Evolutionary conservation across 1,140 invertebrate species (phyloP), one percentile per base, ranked within the genome.

Genomic region (Acromyrmex echinatior): DNA sequence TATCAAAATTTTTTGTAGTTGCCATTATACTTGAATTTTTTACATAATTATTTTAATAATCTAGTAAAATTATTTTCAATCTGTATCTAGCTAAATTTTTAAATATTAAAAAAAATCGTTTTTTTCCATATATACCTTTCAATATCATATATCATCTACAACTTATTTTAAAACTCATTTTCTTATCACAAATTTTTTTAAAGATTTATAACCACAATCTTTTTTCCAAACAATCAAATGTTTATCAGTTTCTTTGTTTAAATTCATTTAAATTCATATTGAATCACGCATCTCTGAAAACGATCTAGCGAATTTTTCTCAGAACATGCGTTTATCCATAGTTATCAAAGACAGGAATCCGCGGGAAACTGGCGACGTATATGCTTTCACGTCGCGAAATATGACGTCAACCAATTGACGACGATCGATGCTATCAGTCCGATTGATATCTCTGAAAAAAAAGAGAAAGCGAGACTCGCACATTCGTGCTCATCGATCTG

Each of bases 341-440:
- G 49, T 56, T 66, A 63, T 81, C 78, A 70, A 73, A 77, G 45
- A 73, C 45, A 85, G 25, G 18, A 80, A 63, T 81, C 74, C 12
- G 10, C 49, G 49, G 56, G 4, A 86, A 87, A 82, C 58, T 25
- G 56, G 63, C 35, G 53, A 60, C 58, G 56, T 81, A 86, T 71
- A 79, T 65, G 60, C 68, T 91, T 82, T 87, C 77, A 25, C 39
- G 14, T 62, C 78, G 86, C 66, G 21, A 71, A 71, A 70, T 66
- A 73, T 88, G 90, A 91, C 87, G 90, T 91, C 90, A 91, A 87
- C 28, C 21, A 66, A 56, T 31, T 78, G 45, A 62, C 58, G 63
- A 90, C 82, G 78, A 91, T 91, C 89, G 90, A 91, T 90, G 86
- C 86, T 90, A 91, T 91, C 89, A 79, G 60, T 85, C 62, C 58